Evolutionary conservation across 2,888 invertebrate genomes (phyloP), one percentile per base, ranked within the genome.

Genomic region (Dexiosoma caninum): DNA sequence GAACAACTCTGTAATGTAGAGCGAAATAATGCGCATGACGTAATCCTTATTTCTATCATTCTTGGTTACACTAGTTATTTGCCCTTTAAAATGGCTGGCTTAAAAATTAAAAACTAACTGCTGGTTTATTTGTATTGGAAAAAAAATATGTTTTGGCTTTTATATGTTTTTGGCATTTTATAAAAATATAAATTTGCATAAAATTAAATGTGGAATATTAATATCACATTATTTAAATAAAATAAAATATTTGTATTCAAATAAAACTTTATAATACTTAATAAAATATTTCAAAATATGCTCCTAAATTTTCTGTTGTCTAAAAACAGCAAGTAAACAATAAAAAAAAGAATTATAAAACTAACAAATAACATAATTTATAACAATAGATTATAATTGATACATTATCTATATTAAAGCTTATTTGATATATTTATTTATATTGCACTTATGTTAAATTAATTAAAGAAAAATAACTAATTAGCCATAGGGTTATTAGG

Each of bases 211-310:
- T 62, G 72, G 53, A 62, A 44, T 72, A 53, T 23, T 53, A 14
- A 62, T 72, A 72, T 72, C 53, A 72, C 62, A 72, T 35, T 62
- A 60, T 46, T 51, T 32, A n/a, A 51, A 60, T 4, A 32, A 35
- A 49, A 49, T n/a, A 51, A 62, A 44, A 35, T 0, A 37, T 14
- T 51, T 51, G 19, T 12, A 23, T 46, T 46, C 1, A 46, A 46
- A 46, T 46, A 10, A 46, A 21, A 46, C 12, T 9, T 2, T 23
- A 14, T 51, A 14, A 51, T 3, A 14, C 23, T 51, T 16, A 49
- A 27, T 19, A 19, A 42, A 55, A 53, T n/a, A 12, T 19, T 35
- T 32, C 5, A 62, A 51, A 64, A 42, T 5, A 8, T 10, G 21
- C 4, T 42, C 2, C 10, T 16, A 42, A 16, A 42, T 42, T 59